Percentiles rank a stretch among this genome's conserved stretches.
phyloP scores from a whole-genome alignment of 37 sponge, comb jelly and placozoan genomes.

The Tethya wilhelma region DNA sequence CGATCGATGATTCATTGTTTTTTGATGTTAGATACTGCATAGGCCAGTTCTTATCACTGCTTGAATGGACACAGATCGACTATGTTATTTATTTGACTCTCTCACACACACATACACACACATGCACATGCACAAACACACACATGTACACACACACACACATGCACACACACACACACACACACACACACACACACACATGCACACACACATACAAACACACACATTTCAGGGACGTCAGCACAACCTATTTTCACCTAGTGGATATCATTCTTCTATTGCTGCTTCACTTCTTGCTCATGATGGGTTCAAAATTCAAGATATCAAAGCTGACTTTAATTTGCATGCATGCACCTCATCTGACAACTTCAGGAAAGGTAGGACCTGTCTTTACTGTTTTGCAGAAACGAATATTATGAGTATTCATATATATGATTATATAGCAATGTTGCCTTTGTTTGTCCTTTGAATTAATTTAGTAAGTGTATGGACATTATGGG shows the following conservation, averaged over 20 bases:
- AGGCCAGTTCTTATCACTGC: no score
- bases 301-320: slow-evolving; percentile 56
- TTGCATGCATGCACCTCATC: slow-evolving; percentile 48
- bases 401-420: neutral
- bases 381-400: neutral
- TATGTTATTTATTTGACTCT: no score
- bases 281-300: slow-evolving; percentile 66
- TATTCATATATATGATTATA: no score
- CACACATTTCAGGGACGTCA: slow-evolving; percentile 23
- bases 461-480: no score
- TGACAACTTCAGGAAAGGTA: slow-evolving; percentile 71
- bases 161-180: neutral
- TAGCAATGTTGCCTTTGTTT: no score
- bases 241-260: slow-evolving; percentile 36
- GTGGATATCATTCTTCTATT: slow-evolving; percentile 82
- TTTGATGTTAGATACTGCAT: no score
- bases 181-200: neutral
- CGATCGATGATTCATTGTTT: no score
- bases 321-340: slow-evolving; percentile 76
- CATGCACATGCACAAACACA: no score
- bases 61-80: no score
- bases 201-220: slow-evolving; percentile 13
- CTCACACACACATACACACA: no score
- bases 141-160: neutral
- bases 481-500: neutral